A percentile compares a stretch with the other conserved stretches of the same genome.
Conservation (phyloP, 2,888 invertebrate species). For the Meloe dianella region DNA sequence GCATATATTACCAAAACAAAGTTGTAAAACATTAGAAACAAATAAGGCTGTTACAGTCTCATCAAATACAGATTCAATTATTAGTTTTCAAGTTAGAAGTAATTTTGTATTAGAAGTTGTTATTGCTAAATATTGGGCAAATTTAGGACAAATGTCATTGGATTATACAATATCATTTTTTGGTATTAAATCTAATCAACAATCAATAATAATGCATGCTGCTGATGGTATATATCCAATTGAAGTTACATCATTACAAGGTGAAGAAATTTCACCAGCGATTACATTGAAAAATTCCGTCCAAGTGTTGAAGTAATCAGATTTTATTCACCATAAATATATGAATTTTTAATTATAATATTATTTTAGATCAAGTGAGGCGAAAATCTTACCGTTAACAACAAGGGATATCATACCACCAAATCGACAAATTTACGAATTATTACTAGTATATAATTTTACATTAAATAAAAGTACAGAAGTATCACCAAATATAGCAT, state of each 20-base stretch:
- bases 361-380: conserved; percentile 76
- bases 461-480: conserved; percentile 83
- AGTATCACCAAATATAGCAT: conserved; percentile 77
- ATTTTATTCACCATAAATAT: not conserved
- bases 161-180: conserved; percentile 82
- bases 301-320: conserved; percentile 69
- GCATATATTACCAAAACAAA: conserved; percentile 80
- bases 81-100: conserved; percentile 78
- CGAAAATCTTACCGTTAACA: conserved; percentile 79
- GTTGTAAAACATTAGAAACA: conserved; percentile 79
- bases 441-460: conserved; percentile 86
- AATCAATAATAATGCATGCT: conserved; percentile 72
- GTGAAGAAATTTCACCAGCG: conserved; percentile 80
- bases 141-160: conserved; percentile 76
- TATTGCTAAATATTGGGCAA: conserved; percentile 95
- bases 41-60: conserved; percentile 77
- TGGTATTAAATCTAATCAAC: conserved; percentile 76
- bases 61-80: conserved; percentile 71
- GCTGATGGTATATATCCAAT: conserved; percentile 78
- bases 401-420: conserved; percentile 86
- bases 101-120: conserved; percentile 85
- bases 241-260: conserved; percentile 71
- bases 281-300: conserved; percentile 78
- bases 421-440: conserved; percentile 88
- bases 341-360: conserved; percentile 15